phyloP scores from a whole-genome alignment of 2,888 invertebrate genomes.

The Eilema griseolum region DNA sequence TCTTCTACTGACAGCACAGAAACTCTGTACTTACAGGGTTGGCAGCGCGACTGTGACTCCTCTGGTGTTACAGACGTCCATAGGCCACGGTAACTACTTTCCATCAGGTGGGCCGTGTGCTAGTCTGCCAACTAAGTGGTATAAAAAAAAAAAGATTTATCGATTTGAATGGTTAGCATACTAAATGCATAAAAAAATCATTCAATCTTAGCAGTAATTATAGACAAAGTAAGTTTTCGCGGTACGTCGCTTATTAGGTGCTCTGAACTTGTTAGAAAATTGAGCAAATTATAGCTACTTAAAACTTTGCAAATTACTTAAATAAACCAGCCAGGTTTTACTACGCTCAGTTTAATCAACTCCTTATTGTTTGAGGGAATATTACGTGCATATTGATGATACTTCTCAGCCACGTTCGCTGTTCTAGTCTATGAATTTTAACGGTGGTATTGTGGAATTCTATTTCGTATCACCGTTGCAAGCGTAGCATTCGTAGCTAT shows the following conservation, averaged over 20 bases:
- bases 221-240: neutral
- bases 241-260: neutral
- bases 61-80: too few species aligned
- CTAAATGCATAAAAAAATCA: too few species aligned
- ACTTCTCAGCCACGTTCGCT: neutral
- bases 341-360: neutral
- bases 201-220: neutral
- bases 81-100: too few species aligned
- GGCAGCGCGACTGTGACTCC: too few species aligned
- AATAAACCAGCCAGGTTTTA: neutral
- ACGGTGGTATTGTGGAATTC: neutral
- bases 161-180: too few species aligned
- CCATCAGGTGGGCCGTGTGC: too few species aligned
- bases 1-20: too few species aligned
- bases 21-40: too few species aligned
- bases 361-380: slow-evolving; percentile 1
- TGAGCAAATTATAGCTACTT: neutral
- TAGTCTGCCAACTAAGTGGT: too few species aligned
- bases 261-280: neutral
- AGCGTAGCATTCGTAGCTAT: slow-evolving; percentile 6
- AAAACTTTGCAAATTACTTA: neutral
- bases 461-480: slow-evolving; percentile 4
- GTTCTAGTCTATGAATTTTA: neutral
- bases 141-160: too few species aligned
- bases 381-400: neutral